phyloP scores from a whole-genome alignment of 2,797 vertebrate genomes.

The Prionace glauca region DNA sequence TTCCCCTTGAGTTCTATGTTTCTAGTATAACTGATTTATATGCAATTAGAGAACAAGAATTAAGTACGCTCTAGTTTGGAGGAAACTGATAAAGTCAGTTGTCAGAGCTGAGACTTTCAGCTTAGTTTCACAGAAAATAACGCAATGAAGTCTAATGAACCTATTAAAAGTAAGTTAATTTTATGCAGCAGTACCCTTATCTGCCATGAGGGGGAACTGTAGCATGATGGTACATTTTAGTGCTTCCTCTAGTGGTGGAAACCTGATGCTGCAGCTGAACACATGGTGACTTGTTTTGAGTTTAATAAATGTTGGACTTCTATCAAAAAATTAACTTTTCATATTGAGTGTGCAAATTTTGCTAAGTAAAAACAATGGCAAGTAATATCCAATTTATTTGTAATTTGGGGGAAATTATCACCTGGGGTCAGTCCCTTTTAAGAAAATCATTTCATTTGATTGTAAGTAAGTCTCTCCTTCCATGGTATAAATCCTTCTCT shows the following conservation, averaged over 20 bases:
- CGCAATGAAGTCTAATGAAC: background rate
- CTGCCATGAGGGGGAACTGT: constrained; percentile 27
- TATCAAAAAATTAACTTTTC: background rate
- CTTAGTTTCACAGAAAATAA: background rate
- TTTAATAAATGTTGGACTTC: background rate
- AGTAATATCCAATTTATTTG: background rate
- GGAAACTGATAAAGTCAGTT: background rate
- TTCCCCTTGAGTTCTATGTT: too few relatives aligned
- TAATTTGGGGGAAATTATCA: background rate
- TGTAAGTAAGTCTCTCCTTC: background rate
- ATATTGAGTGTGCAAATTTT: background rate
- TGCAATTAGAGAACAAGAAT: background rate
- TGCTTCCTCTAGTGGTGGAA: constrained; percentile 1
- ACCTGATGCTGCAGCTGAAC: background rate
- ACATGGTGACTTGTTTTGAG: background rate
- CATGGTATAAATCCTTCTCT: background rate
- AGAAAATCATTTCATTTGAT: background rate
- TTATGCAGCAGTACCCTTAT: background rate
- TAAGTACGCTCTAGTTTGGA: background rate
- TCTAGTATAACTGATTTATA: background rate
- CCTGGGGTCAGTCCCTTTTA: background rate
- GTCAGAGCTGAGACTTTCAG: background rate
- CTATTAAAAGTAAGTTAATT: constrained; percentile 12
- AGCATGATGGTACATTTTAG: background rate
- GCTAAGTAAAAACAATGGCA: background rate